phyloP scores from a whole-genome alignment of 2,797 vertebrate genomes.

The Hafferia zeledoni region DNA sequence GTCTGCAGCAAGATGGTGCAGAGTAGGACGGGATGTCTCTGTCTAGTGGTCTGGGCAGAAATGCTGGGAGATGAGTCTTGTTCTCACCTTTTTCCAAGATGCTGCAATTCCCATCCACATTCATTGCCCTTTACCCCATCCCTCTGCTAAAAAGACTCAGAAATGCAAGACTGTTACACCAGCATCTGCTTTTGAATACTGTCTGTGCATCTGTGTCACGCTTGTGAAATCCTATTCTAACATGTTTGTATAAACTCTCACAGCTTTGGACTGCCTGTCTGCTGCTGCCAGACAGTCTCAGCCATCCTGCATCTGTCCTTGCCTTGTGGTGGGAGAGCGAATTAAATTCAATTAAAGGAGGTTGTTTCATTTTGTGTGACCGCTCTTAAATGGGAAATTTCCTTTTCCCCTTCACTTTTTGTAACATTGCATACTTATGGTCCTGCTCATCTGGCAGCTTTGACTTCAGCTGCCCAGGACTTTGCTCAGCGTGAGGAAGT shows the following conservation, averaged over 20 bases:
- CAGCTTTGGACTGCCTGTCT: background rate
- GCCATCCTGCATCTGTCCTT: background rate
- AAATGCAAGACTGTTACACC: background rate
- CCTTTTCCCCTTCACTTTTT: background rate
- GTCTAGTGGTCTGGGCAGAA: background rate
- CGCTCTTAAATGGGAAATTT: background rate
- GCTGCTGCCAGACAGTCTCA: background rate
- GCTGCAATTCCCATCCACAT: accelerated
- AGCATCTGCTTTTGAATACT: background rate
- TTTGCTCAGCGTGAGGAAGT: background rate
- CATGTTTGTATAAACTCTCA: background rate
- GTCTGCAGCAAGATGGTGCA: background rate
- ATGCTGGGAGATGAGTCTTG: background rate
- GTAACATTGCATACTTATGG: accelerated
- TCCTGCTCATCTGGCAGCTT: background rate
- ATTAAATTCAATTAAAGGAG: background rate
- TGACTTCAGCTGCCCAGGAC: background rate
- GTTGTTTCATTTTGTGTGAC: background rate
- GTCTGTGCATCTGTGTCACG: accelerated
- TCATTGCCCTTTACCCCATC: background rate
- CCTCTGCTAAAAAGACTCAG: background rate
- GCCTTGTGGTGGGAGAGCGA: background rate
- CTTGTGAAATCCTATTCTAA: background rate
- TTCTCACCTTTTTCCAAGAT: background rate
- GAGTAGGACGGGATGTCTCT: background rate